Evolutionary conservation across 2,888 invertebrate species (phyloP).

Genomic region (Lamproptera curius): DNA sequence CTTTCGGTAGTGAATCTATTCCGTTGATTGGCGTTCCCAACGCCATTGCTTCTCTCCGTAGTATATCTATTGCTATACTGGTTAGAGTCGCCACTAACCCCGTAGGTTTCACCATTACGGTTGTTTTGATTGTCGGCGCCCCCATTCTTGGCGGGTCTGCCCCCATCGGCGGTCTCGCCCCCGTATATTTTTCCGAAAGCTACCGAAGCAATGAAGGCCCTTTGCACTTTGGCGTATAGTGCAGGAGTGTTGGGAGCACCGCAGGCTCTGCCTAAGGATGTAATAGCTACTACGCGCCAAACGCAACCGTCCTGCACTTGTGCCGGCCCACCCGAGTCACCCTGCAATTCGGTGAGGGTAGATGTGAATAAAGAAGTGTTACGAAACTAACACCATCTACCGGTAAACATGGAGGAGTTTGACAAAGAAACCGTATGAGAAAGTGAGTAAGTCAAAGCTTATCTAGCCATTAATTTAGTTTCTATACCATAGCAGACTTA

Average conservation of each 20-base stretch:
- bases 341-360: too few species aligned
- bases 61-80: neutral
- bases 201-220: conserved; percentile 34
- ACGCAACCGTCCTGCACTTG: conserved; percentile 61
- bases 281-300: conserved; percentile 63
- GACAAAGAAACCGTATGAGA: too few species aligned
- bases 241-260: conserved; percentile 62
- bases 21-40: neutral
- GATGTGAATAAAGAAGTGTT: too few species aligned
- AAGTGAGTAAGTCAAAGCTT: too few species aligned
- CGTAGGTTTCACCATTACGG: too few species aligned
- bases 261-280: conserved; percentile 60
- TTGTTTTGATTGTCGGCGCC: too few species aligned
- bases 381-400: too few species aligned
- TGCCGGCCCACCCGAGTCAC: conserved; percentile 67
- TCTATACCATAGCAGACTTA: too few species aligned
- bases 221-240: conserved; percentile 48
- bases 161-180: neutral
- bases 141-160: neutral
- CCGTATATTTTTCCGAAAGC: conserved; percentile 23
- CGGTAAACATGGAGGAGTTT: too few species aligned
- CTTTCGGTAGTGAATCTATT: neutral
- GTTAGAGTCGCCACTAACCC: too few species aligned
- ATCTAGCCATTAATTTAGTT: too few species aligned
- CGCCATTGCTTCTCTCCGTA: neutral